Evolutionary conservation across 2,888 invertebrate species (phyloP).

Genomic region (Stratiomys singularior): DNA sequence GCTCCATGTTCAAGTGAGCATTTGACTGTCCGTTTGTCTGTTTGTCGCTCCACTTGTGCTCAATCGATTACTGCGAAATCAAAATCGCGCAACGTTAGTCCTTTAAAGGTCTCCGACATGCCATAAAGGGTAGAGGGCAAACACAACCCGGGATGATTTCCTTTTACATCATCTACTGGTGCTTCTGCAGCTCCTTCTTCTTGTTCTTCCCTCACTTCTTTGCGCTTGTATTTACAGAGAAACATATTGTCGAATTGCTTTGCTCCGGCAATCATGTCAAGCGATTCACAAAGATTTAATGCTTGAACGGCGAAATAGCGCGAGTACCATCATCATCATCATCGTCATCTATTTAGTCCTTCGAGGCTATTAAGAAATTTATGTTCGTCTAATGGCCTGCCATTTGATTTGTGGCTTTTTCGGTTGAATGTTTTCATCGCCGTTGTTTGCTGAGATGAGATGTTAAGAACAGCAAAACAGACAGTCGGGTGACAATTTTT

Average conservation of each 20-base stretch:
- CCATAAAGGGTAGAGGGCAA: neutral
- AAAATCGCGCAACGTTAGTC: neutral
- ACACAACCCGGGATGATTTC: no score
- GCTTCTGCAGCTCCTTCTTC: no score
- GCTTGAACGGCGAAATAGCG: constrained; percentile 13
- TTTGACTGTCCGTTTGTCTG: neutral
- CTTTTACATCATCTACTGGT: no score
- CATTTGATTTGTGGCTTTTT: constrained; percentile 37
- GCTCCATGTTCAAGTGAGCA: neutral
- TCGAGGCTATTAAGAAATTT: constrained; percentile 41
- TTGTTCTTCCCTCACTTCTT: neutral
- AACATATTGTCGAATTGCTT: constrained; percentile 8
- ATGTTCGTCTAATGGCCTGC: constrained; percentile 33
- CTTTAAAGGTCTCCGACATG: neutral
- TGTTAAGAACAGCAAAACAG: constrained; percentile 1
- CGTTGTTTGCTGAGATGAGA: no score
- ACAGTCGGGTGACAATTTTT: constrained; percentile 31
- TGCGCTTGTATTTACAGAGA: neutral
- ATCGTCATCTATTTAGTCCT: constrained; percentile 31
- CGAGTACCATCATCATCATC: neutral
- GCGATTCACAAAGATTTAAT: constrained; percentile 35
- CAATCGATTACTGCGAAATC: constrained; percentile 35
- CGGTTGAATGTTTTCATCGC: no score
- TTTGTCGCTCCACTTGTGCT: neutral
- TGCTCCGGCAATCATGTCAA: constrained; percentile 15